Evolutionary conservation across 2,797 vertebrate species (phyloP).

Genomic region (Agapornis canus): DNA sequence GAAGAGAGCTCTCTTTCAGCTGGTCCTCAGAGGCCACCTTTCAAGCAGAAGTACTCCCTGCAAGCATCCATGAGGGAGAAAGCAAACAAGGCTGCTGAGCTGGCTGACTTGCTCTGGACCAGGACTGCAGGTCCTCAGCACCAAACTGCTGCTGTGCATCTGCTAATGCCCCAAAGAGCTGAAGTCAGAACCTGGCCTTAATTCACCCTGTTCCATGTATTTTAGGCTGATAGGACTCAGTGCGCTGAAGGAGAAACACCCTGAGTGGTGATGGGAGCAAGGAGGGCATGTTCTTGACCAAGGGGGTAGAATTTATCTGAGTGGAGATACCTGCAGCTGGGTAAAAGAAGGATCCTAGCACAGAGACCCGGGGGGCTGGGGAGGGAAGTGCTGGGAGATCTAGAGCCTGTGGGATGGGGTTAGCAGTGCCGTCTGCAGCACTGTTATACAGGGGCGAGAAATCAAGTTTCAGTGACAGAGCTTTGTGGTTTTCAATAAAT

Average conservation of each 20-base stretch:
- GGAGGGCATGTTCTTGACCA: background rate
- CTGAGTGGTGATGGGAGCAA: background rate
- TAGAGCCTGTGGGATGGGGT: background rate
- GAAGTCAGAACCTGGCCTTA: background rate
- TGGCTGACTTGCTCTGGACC: background rate
- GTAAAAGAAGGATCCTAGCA: background rate
- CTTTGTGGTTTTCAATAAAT: slow-evolving; percentile 13
- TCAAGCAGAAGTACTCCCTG: background rate
- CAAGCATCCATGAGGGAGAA: background rate
- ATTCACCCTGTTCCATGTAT: background rate
- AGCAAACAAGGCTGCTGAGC: background rate
- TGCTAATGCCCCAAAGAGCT: rapidly evolving
- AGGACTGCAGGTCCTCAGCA: background rate
- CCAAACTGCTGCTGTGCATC: background rate
- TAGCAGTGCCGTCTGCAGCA: background rate
- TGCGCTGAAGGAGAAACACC: background rate
- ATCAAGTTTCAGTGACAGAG: background rate
- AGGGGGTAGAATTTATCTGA: background rate
- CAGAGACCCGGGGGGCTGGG: background rate
- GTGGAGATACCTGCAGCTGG: background rate
- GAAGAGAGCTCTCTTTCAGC: slow-evolving; percentile 18
- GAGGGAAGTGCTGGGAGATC: background rate
- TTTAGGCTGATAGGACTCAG: background rate
- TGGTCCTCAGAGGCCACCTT: background rate
- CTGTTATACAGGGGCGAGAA: background rate